A percentile compares a stretch with the other conserved stretches of the same genome.
phyloP scores from a whole-genome alignment of 2,888 invertebrate genomes.

The Luperina testacea region DNA sequence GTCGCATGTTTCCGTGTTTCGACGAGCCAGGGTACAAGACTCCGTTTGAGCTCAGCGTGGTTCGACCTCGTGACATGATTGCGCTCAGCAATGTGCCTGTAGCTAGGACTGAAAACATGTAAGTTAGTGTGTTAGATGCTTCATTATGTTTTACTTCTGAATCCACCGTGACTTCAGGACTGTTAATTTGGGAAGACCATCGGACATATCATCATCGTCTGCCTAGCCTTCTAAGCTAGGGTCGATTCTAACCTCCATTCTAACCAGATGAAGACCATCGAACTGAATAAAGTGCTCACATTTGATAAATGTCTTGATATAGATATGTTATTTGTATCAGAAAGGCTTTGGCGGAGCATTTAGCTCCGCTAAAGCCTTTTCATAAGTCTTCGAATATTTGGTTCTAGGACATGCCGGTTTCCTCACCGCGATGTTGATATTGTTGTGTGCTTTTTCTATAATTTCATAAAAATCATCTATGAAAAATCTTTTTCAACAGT shows the following conservation, averaged over 20 bases:
- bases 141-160: background rate
- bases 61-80: constrained; percentile 90
- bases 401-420: no score
- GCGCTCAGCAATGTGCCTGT: constrained; percentile 92
- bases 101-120: constrained; percentile 91
- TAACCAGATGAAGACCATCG: background rate
- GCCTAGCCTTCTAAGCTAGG: background rate
- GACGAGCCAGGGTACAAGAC: constrained; percentile 95
- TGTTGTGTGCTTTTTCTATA: no score
- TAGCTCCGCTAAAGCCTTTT: no score
- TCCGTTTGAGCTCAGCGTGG: constrained; percentile 91
- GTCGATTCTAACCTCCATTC: background rate
- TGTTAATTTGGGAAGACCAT: background rate
- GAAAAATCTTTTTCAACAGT: constrained; percentile 72
- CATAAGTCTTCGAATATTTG: no score
- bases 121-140: constrained; percentile 70
- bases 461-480: no score
- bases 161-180: background rate
- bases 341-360: no score
- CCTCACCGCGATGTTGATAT: no score
- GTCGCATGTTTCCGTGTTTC: constrained; percentile 95
- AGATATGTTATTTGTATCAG: no score
- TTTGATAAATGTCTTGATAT: no score
- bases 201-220: no score
- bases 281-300: no score